A percentile compares a stretch with the other conserved stretches of the same genome.
Conservation (phyloP, 1,140 invertebrate genomes). For the Diorhabda elongata region DNA sequence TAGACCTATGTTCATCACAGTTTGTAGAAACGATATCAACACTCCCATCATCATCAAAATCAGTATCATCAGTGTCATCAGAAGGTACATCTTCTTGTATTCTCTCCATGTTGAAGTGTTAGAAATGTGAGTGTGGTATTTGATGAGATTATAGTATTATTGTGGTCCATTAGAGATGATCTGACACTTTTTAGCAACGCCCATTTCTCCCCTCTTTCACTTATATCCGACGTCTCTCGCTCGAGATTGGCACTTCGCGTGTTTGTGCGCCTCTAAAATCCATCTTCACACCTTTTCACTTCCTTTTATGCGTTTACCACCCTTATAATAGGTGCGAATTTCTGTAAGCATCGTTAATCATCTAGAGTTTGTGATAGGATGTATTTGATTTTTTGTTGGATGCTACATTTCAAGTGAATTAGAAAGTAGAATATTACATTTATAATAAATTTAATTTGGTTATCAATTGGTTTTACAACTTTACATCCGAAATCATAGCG, state of each 20-base stretch:
- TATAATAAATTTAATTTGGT: too few relatives aligned
- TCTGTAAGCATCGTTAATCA: slow-evolving; percentile 15
- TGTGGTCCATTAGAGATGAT: slow-evolving; percentile 20
- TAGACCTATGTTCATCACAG: slow-evolving; percentile 4
- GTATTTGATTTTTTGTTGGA: slow-evolving; percentile 9
- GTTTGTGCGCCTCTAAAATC: slow-evolving; percentile 18
- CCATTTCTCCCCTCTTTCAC: slow-evolving; percentile 10
- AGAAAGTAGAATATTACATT: too few relatives aligned
- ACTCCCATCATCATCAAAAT: slow-evolving; percentile 13
- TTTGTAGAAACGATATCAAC: slow-evolving; percentile 19
- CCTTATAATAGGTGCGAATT: slow-evolving; percentile 17
- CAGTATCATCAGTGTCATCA: slow-evolving; percentile 10
- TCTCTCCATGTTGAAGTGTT: neutral
- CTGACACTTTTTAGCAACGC: slow-evolving; percentile 11
- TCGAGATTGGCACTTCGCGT: slow-evolving; percentile 22
- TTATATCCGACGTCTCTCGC: neutral
- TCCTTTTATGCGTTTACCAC: slow-evolving; percentile 20
- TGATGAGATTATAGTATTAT: neutral
- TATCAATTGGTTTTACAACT: too few relatives aligned
- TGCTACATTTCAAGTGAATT: slow-evolving; percentile 6
- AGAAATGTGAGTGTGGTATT: neutral
- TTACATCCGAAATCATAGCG: too few relatives aligned
- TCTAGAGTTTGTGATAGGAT: slow-evolving; percentile 10
- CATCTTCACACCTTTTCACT: slow-evolving; percentile 23
- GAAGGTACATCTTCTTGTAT: neutral